Percentiles rank a stretch among this genome's conserved stretches.
Conservation (phyloP, 1,140 invertebrate species). For the Brachionus sp. region DNA sequence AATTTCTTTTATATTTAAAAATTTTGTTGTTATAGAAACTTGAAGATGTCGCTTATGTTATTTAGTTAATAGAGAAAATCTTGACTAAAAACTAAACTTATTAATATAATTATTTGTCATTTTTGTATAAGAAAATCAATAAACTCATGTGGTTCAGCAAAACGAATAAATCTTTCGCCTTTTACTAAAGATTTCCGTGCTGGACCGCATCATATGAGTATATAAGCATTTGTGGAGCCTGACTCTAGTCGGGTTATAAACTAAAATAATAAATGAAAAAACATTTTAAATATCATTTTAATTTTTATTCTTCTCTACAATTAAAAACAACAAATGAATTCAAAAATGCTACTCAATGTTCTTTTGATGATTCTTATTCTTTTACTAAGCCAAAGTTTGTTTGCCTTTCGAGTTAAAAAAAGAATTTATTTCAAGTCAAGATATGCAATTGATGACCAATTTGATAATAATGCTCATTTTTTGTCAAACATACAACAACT, state of each 20-base stretch:
- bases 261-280: background rate
- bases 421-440: too few species aligned
- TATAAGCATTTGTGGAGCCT: constrained; percentile 3
- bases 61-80: background rate
- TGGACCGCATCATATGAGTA: background rate
- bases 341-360: too few species aligned
- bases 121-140: background rate
- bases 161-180: constrained; percentile 29
- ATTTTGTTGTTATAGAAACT: background rate
- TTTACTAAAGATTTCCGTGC: constrained; percentile 40
- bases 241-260: constrained; percentile 23
- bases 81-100: too few species aligned
- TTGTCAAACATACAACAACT: too few species aligned
- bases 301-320: too few species aligned
- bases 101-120: too few species aligned
- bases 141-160: background rate
- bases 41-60: background rate
- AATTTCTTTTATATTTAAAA: background rate
- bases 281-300: background rate
- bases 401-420: too few species aligned
- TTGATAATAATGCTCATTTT: too few species aligned
- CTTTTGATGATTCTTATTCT: too few species aligned
- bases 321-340: too few species aligned
- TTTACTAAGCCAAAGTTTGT: too few species aligned
- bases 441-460: too few species aligned